Evolutionary conservation across 2,888 invertebrate genomes (phyloP), one percentile per base, ranked within the genome.

Genomic region (Brachypterus glaber): DNA sequence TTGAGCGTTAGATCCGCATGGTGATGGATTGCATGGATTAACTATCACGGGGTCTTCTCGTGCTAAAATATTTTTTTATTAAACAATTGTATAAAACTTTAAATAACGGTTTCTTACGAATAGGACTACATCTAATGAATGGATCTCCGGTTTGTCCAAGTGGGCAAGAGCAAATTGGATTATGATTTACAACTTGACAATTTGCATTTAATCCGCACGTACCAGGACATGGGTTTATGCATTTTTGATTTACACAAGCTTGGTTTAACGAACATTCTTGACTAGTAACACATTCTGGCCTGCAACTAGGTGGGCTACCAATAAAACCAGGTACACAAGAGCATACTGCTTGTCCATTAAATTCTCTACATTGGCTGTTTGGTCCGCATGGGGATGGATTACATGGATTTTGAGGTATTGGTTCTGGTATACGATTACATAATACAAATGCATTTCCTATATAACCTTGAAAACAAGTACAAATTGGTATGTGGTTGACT

Each of bases 151-250:
- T 72, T 47, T 71, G 74, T 35, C 75, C 71, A 14, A 61, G 49
- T 11, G 67, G 58, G 44, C 75, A 76, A 27, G 68, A 70, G 47
- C 79, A 80, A 25, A 72, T 70, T 1, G 77, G 77, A 38, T 74
- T 68, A 45, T 77, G 88, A 54, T 87, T 86, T 36, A 82, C 76
- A 11, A 84, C 82, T 53, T 80, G 78, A 57, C 89, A 89, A 39
- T 79, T 70, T 1, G 88, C 82, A 56, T 79, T 79, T 35, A 72
- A 65, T 7, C 85, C 89, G 57, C 89, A 90, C 52, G 80, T 80
- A 45, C 82, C 82, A n/a, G 77, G 76, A 52, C 90, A 90, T 3
- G 90, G 89, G 64, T 90, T 78, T n/a, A 73, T 66, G 57, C 91
- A 91, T 65, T 86, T 86, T 40, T 80, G 81, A 43, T 78, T 74